Evolutionary conservation across 2,888 invertebrate genomes (phyloP).

Genomic region (Lissonota sp.): DNA sequence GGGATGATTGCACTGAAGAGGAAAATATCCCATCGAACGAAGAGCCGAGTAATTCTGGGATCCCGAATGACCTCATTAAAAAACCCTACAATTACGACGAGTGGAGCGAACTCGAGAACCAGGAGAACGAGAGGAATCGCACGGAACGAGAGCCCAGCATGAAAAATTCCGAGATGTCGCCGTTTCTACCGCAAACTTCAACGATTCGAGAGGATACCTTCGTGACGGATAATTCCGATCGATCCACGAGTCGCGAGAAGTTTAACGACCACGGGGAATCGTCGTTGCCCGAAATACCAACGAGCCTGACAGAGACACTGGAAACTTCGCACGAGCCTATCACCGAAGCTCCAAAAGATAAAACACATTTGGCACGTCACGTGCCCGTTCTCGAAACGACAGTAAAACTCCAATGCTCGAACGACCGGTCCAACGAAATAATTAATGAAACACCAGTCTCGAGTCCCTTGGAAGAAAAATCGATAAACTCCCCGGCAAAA

Average conservation of each 20-base stretch:
- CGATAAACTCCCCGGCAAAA: conserved; percentile 28
- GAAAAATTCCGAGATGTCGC: neutral
- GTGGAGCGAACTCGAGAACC: conserved; percentile 24
- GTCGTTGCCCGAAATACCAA: neutral
- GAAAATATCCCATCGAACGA: neutral
- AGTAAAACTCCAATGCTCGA: conserved; percentile 47
- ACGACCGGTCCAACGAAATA: conserved; percentile 36
- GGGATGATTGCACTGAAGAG: neutral
- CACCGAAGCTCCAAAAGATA: conserved; percentile 15
- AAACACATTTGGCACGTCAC: conserved; percentile 5
- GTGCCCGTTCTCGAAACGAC: neutral
- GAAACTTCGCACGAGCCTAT: neutral
- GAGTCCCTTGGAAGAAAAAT: conserved; percentile 14
- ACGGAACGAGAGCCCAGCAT: conserved; percentile 12
- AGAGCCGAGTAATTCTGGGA: neutral
- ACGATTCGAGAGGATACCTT: conserved; percentile 12
- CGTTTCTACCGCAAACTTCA: neutral
- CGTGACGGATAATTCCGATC: neutral
- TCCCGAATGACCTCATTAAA: conserved; percentile 11
- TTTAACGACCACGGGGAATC: conserved; percentile 38
- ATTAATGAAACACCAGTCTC: conserved; percentile 42
- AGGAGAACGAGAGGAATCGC: conserved; percentile 25
- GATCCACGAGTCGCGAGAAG: conserved; percentile 20
- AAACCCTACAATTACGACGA: neutral
- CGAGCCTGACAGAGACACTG: neutral